Conservation (phyloP, 2,797 vertebrate species). For the Gambusia yucatana region DNA sequence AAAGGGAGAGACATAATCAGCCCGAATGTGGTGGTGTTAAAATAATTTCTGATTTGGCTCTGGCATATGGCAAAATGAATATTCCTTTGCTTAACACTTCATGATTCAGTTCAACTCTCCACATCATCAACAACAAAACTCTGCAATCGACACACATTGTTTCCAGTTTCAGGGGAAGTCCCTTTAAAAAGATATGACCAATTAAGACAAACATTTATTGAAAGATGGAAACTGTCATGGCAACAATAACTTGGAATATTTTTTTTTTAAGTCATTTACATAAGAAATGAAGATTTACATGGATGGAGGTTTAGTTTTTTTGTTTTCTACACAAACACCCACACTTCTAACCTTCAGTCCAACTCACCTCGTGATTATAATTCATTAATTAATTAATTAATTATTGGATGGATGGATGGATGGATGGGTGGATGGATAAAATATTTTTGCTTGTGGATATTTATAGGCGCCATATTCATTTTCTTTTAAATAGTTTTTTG, state of each 20-base stretch:
- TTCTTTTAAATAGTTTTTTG: neutral
- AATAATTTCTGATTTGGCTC: conserved; percentile 23
- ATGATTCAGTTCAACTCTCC: neutral
- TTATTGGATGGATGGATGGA: neutral
- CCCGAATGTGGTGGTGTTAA: neutral
- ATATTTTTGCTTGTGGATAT: neutral
- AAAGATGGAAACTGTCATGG: too few species aligned
- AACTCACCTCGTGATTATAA: neutral
- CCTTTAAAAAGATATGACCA: neutral
- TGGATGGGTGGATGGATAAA: neutral
- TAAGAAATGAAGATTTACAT: neutral
- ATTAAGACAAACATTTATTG: neutral
- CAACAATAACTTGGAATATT: neutral
- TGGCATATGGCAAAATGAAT: conserved; percentile 10
- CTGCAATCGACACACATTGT: neutral
- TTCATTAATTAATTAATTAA: neutral
- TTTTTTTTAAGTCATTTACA: neutral
- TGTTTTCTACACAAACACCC: neutral
- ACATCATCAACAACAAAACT: neutral
- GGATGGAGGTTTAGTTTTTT: neutral
- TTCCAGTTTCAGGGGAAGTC: neutral
- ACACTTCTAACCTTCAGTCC: neutral
- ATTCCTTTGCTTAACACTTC: conserved; percentile 4
- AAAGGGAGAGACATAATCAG: conserved; percentile 5
- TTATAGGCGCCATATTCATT: neutral